Evolutionary conservation across 2,113 vertebrate species (phyloP), one percentile per base, ranked within the genome.

Genomic region (Odocoileus hemionus): DNA sequence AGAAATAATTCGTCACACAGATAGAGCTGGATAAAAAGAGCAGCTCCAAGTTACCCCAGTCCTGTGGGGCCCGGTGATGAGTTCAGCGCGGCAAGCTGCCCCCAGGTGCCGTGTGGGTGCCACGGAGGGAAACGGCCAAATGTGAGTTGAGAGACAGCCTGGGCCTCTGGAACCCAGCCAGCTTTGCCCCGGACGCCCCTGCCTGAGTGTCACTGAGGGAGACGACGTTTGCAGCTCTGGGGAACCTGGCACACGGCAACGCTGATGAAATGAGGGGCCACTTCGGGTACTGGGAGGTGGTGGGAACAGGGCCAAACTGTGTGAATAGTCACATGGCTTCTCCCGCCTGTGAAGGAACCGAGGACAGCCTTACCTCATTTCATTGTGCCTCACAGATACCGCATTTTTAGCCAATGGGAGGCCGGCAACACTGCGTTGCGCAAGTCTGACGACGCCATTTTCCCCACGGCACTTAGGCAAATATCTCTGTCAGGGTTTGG

Each of bases 211-310:
- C 89, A n/a, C 19, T 0, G 6, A 25, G 28, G 33, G 21, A 45
- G 47, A 26, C 21, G 4, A 3, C 5, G 0, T 57, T 43, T 1
- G 28, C 67, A 13, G 11, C 58, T 45, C 67, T 12, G 5, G 1
- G 1, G 0, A 47, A 64, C 54, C 80, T 28, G 80, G n/a, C 61
- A 23, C 16, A 43, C 15, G 17, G n/a, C 9, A 0, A 15, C 0
- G 1, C 28, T 4, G 5, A 21, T n/a, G 14, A 33, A 28, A 13
- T 1, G 26, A 61, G n/a, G 25, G 12, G 36, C n/a, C 47, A 2
- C 78, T 25, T 0, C 0, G 3, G 39, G 23, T 21, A 15, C 78
- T 0, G 3, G 17, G 57, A 70, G 13, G 19, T 2, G 74, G 89
- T 3, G 17, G 28, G 39, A 30, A n/a, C 16, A 10, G 33, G 50